Percentiles rank a stretch among this genome's conserved stretches.
These are phyloP conservation scores for Plumapathes pennacea DNA, from an alignment of 92 coral and sea anemone genomes.

Conservation along the genomic window DNA sequence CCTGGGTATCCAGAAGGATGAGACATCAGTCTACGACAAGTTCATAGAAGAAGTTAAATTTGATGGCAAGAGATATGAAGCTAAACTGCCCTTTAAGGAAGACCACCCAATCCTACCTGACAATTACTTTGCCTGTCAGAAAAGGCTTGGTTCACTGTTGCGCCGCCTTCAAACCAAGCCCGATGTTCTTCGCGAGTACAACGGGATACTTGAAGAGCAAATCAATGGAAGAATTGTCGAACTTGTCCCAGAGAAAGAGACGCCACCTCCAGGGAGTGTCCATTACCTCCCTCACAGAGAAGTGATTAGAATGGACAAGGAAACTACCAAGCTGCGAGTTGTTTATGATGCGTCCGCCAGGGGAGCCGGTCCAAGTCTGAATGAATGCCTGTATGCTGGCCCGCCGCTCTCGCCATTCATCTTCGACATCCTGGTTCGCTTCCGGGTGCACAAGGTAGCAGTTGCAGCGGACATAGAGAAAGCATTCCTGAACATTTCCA, in stretches of 20 bases:
- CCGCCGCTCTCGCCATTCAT: slow-evolving; percentile 28
- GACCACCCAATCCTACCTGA: slow-evolving; percentile 39
- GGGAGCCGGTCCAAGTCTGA: slow-evolving; percentile 54
- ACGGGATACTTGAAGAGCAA: slow-evolving; percentile 33
- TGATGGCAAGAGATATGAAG: slow-evolving; percentile 36
- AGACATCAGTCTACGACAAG: background rate
- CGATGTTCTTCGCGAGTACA: slow-evolving; percentile 28
- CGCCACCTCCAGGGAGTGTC: slow-evolving; percentile 22
- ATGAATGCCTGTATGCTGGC: slow-evolving; percentile 51
- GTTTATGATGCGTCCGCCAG: slow-evolving; percentile 17
- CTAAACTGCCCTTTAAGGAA: slow-evolving; percentile 39
- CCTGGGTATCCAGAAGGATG: slow-evolving; percentile 28
- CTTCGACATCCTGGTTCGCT: slow-evolving; percentile 20
- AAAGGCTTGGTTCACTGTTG: slow-evolving; percentile 13
- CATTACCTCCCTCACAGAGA: slow-evolving; percentile 54
- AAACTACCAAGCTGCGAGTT: slow-evolving; percentile 45
- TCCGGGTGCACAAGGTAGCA: slow-evolving; percentile 19
- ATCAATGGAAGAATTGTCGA: slow-evolving; percentile 27
- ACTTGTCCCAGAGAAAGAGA: slow-evolving; percentile 6
- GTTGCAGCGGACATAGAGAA: slow-evolving; percentile 31
- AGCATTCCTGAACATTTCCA: slow-evolving; percentile 44
- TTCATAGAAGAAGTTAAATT: slow-evolving; percentile 12
- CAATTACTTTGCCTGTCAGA: slow-evolving; percentile 24
- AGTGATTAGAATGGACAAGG: slow-evolving; percentile 41
- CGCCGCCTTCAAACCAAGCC: slow-evolving; percentile 28